phyloP scores from a whole-genome alignment of 2,113 vertebrate genomes.

The Syngnathus typhle region DNA sequence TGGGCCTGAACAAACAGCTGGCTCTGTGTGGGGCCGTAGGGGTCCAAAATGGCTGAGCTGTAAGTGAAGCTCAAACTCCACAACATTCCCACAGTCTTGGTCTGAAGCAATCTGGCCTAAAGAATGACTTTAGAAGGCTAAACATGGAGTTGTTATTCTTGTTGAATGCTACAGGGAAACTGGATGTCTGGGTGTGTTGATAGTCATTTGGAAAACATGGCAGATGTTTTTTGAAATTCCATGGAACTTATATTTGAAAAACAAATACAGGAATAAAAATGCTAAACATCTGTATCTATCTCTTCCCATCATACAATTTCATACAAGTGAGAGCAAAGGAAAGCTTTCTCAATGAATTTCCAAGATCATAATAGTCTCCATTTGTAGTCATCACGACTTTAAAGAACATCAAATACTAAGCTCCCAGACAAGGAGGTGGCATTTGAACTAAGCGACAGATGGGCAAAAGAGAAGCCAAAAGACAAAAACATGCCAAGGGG shows the following conservation, averaged over 20 bases:
- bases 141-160: slow-evolving; percentile 48
- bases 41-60: slow-evolving; percentile 50
- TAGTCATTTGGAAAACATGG: slow-evolving; percentile 4
- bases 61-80: slow-evolving; percentile 25
- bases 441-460: slow-evolving; percentile 24
- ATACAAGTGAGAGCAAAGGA: background rate
- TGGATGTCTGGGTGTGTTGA: slow-evolving; percentile 7
- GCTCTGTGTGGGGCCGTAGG: slow-evolving; percentile 48
- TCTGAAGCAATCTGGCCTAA: slow-evolving; percentile 19
- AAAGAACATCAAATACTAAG: slow-evolving; percentile 7
- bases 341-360: slow-evolving; percentile 9
- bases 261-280: no score
- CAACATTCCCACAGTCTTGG: slow-evolving; percentile 53
- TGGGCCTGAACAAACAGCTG: slow-evolving; percentile 61
- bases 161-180: slow-evolving; percentile 18
- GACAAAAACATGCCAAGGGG: slow-evolving; percentile 18
- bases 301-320: background rate
- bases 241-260: no score
- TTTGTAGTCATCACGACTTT: background rate
- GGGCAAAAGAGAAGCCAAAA: slow-evolving; percentile 22
- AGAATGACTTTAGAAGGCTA: slow-evolving; percentile 48
- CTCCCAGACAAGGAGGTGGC: slow-evolving; percentile 5
- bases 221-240: no score
- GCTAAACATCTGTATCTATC: background rate
- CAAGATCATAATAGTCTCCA: background rate